phyloP scores from a whole-genome alignment of 2,888 invertebrate genomes.

The Diloba caeruleocephala region DNA sequence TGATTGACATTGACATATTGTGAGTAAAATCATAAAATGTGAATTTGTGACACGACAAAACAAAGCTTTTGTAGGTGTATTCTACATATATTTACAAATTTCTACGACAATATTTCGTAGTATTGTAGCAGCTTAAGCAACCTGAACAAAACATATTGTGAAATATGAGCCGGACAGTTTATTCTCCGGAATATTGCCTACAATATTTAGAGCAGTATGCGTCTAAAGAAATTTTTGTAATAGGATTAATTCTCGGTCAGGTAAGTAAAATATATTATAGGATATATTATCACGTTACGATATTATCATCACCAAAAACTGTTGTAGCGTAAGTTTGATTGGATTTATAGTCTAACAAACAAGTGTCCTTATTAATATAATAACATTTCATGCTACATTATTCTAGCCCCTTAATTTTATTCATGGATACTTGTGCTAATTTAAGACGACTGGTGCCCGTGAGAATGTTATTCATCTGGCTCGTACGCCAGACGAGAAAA shows the following conservation, averaged over 20 bases:
- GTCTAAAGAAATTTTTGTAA: constrained; percentile 90
- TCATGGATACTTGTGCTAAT: constrained; percentile 23
- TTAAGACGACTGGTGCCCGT: constrained; percentile 90
- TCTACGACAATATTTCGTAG: neutral
- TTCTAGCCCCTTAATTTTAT: no score
- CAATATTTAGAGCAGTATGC: constrained; percentile 91
- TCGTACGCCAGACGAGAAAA: constrained; percentile 91
- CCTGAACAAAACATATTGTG: constrained; percentile 10
- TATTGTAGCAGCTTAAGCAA: constrained; percentile 16
- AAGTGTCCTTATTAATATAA: no score
- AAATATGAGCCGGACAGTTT: constrained; percentile 91
- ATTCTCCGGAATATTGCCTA: constrained; percentile 91
- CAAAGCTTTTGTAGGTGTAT: constrained; percentile 28
- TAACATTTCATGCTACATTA: no score
- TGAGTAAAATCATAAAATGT: neutral
- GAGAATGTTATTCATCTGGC: constrained; percentile 95
- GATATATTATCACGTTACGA: neutral
- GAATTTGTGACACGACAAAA: constrained; percentile 48
- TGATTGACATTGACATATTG: constrained; percentile 13
- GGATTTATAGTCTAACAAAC: no score
- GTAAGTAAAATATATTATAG: constrained; percentile 75
- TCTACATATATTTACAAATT: constrained; percentile 16
- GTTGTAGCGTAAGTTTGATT: no score
- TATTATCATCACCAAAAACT: no score
- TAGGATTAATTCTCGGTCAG: constrained; percentile 95